Evolutionary conservation across 2,113 vertebrate species (phyloP).

Genomic region (Willisornis vidua): DNA sequence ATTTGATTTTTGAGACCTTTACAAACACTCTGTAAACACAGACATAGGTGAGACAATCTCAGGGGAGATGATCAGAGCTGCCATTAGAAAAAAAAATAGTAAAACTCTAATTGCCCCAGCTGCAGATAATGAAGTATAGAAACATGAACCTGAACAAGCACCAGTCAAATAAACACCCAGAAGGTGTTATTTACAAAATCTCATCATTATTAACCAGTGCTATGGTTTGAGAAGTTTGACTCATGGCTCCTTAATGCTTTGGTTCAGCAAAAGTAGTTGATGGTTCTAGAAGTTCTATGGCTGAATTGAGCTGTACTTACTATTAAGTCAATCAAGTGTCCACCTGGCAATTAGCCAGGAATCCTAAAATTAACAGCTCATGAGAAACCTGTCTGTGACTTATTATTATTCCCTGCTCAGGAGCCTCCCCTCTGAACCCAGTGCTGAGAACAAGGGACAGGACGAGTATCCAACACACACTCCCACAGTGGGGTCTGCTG

Average conservation of each 20-base stretch:
- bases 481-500: neutral
- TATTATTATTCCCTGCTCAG: neutral
- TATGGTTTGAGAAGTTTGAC: neutral
- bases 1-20: neutral
- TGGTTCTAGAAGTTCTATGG: neutral
- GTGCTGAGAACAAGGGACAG: neutral
- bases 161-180: neutral
- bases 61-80: neutral
- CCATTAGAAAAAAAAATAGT: neutral
- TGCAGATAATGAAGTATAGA: neutral
- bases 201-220: neutral
- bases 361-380: neutral
- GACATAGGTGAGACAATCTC: neutral
- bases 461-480: neutral
- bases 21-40: neutral
- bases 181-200: neutral
- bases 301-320: neutral
- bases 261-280: neutral
- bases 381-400: neutral
- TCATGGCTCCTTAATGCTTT: neutral
- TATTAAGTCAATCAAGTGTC: neutral
- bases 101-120: neutral
- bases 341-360: conserved; percentile 34
- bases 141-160: neutral
- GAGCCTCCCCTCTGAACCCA: neutral